Evolutionary conservation across 2,797 vertebrate genomes (phyloP), one percentile per base, ranked within the genome.

Genomic region (Acrocephalus scirpaceus): DNA sequence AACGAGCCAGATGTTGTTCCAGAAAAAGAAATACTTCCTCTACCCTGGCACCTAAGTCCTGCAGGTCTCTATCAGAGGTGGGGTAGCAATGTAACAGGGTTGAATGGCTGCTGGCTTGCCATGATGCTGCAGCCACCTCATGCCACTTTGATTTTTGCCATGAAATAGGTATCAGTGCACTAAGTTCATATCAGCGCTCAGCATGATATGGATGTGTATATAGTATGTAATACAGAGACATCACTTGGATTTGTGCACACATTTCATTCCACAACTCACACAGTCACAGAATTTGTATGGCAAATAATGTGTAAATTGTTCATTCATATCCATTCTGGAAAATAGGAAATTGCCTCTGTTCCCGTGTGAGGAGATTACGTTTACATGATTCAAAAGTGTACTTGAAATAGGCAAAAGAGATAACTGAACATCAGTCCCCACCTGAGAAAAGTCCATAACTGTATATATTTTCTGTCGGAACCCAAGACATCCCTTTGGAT

Each of bases 1-100:
- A 92, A 80, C 3, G 61, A 92, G 81, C 30, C 90, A 96, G 90
- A 91, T 90, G 93, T 94, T 88, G 87, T 62, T 78, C 57, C 57
- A 91, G 85, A 74, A 91, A 93, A 92, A 89, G 6, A 92, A 78
- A 79, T 69, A 79, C 66, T 94, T 95, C 94, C 91, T 86, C 45
- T 57, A 53, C 23, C 62, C 32, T 69, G 66, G 58, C 71, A 95
- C 61, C 45, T 57, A 40, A 73, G 27, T n/a, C 73, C 51, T 72
- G 25, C 17, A 61, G 19, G 36, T 95, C 67, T 79, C 42, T 81
- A 13, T 80, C 56, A 67, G 62, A 34, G 78, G 26, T 50, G 30
- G 29, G 65, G 5, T 42, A 32, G 75, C 67, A 48, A 27, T 25
- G 10, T 54, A 67, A 7, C 1, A 27, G 40, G 51, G 7, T 14